phyloP scores from a whole-genome alignment of 2,113 vertebrate species.

The Phaethon lepturus region DNA sequence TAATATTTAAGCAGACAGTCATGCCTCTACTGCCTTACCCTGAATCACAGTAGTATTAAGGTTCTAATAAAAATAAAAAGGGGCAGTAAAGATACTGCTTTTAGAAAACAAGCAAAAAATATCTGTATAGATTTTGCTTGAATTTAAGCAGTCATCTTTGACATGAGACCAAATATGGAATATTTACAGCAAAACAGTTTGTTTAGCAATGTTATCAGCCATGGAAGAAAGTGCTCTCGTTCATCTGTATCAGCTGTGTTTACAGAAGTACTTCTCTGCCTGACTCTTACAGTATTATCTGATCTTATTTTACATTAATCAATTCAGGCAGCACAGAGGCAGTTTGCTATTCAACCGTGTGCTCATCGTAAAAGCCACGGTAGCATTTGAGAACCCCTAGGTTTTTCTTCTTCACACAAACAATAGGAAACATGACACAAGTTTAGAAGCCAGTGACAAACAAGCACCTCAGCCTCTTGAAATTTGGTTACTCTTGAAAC shows the following conservation, averaged over 20 bases:
- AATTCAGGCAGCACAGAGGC: conserved; percentile 8
- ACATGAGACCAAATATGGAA: not conserved
- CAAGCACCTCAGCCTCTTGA: conserved; percentile 37
- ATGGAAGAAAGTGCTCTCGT: not conserved
- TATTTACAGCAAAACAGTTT: not conserved
- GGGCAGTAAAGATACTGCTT: not conserved
- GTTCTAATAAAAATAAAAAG: not conserved
- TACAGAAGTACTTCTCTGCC: not conserved
- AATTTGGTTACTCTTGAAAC: conserved; percentile 43
- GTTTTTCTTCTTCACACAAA: not conserved
- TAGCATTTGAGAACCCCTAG: not conserved
- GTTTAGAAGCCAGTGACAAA: conserved; percentile 9
- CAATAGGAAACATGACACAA: conserved; percentile 16
- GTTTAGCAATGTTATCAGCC: not conserved
- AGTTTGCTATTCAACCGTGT: not conserved
- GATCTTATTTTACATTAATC: not conserved
- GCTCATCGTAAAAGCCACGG: not conserved
- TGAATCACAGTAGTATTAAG: not conserved
- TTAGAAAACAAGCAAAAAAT: not conserved
- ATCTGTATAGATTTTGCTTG: not conserved
- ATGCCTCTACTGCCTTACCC: not conserved
- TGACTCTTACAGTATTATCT: not conserved
- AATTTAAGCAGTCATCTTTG: not conserved
- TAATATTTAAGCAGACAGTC: not conserved
- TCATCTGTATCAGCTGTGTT: not conserved